Evolutionary conservation across 2,888 invertebrate species (phyloP).

Genomic region (Noctuana brunneofusca): DNA sequence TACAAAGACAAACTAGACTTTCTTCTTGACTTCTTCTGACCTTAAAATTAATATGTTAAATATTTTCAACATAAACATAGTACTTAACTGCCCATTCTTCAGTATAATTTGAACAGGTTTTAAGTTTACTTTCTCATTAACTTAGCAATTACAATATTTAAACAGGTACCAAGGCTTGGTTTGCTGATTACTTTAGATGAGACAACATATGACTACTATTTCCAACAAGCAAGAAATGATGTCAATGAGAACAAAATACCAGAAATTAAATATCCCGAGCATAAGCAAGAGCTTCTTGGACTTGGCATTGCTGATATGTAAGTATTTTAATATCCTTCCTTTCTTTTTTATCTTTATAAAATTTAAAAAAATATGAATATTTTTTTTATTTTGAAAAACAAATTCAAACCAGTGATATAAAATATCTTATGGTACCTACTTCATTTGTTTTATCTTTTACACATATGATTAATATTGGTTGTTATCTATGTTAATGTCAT

Average conservation of each 20-base stretch:
- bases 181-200: slow-evolving; percentile 86
- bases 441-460: neutral
- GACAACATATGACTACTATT: slow-evolving; percentile 92
- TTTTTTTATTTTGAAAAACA: no score
- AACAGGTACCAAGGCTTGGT: slow-evolving; percentile 82
- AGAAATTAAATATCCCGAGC: slow-evolving; percentile 90
- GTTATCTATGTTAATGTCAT: slow-evolving; percentile 37
- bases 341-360: no score
- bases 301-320: slow-evolving; percentile 94
- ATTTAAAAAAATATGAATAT: no score
- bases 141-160: slow-evolving; percentile 25
- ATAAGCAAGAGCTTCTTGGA: slow-evolving; percentile 90
- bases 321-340: slow-evolving; percentile 44
- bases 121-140: neutral
- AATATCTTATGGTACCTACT: neutral
- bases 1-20: no score
- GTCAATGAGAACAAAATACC: slow-evolving; percentile 90
- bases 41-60: no score
- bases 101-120: neutral
- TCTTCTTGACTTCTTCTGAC: no score
- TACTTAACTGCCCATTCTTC: neutral
- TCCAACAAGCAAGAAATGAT: slow-evolving; percentile 92
- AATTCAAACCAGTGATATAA: no score
- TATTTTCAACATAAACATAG: no score
- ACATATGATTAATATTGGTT: slow-evolving; percentile 30